Base-by-base conservation (phyloP, 2,888 invertebrate genomes). In the Deilephila porcellus region DNA sequence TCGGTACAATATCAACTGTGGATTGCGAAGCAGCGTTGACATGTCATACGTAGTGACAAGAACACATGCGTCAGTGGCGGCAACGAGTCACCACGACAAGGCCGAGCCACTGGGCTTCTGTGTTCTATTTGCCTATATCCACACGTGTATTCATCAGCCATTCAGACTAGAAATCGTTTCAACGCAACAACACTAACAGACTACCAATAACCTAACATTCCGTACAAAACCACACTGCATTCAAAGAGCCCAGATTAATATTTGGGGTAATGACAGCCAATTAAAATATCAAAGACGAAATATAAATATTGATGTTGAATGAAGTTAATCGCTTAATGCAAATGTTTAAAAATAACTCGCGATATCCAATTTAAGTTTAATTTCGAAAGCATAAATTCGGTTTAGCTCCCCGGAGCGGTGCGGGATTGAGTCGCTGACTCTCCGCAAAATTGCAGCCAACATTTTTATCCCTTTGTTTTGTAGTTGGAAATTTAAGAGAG, bases 281-380 rank as follows among this genome's bases (percentile, higher is more conserved):
- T 37, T 32, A 64, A 63, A 72, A 59, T 34, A 67, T 67, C 59
- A 73, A 70, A 70, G 32, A 56, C 8, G 19, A 63, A 56, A 34
- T 20, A 20, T 53, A 56, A 67, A 67, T 53, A 53, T 71, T 59
- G 71, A 60, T 34, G 64, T 2, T 34, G 25, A 45, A n/a, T 25
- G 37, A 56, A 20, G 25, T 72, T 73, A 73, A 88, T 88, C 80
- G 83, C 84, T 85, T 86, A 91, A 93, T 90, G 88, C 85, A 89
- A 91, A 92, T 90, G 82, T 80, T 90, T 87, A 90, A 92, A 91
- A 91, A 91, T 92, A 91, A 86, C 91, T 84, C 85, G 79, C 82
- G 85, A 91, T 89, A 91, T 91, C 90, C 92, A 93, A 93, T 94
- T 93, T 93, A 90, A 91, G 90, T 93, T 93, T 92, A 93, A 93